Conservation (phyloP, 2,797 vertebrate genomes). For the Sebastes kiyomatsui region DNA sequence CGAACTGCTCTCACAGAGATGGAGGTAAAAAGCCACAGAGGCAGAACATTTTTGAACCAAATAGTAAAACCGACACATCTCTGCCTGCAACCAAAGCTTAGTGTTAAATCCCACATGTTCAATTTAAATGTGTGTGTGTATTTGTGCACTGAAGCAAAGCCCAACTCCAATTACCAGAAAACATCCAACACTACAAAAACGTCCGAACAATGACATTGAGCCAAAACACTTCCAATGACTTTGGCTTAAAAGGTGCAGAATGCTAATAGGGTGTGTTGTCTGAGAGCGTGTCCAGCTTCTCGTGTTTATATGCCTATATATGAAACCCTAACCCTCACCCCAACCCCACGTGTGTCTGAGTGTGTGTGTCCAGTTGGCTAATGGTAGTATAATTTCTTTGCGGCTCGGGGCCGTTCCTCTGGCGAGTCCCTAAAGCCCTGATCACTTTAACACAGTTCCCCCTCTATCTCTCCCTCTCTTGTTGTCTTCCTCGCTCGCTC, state of each 20-base stretch:
- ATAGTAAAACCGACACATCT: constrained; percentile 38
- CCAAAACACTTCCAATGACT: constrained; percentile 67
- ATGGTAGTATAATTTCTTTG: constrained; percentile 80
- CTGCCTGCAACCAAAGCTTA: constrained; percentile 31
- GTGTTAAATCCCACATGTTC: constrained; percentile 38
- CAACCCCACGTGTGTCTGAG: constrained; percentile 71
- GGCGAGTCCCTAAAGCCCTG: constrained; percentile 79
- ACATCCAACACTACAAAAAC: constrained; percentile 47
- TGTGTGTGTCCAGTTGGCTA: constrained; percentile 81
- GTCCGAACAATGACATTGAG: constrained; percentile 59
- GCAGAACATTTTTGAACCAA: constrained; percentile 45
- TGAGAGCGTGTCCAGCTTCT: constrained; percentile 54
- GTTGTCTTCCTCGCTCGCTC: constrained; percentile 17
- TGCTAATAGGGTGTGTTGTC: constrained; percentile 62
- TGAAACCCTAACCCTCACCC: constrained; percentile 74
- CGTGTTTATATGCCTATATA: constrained; percentile 58
- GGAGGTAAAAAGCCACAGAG: constrained; percentile 24
- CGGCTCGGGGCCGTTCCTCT: constrained; percentile 69
- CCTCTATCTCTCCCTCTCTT: constrained; percentile 54
- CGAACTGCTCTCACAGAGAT: constrained; percentile 31
- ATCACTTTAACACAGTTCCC: constrained; percentile 83
- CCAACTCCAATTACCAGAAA: constrained; percentile 47
- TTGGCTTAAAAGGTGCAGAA: constrained; percentile 56
- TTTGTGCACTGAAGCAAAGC: constrained; percentile 13
- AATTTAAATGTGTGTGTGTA: constrained; percentile 18